These are phyloP conservation scores for Ceriagrion tenellum DNA, from an alignment of 2,888 invertebrate species.

Conservation along the genomic window DNA sequence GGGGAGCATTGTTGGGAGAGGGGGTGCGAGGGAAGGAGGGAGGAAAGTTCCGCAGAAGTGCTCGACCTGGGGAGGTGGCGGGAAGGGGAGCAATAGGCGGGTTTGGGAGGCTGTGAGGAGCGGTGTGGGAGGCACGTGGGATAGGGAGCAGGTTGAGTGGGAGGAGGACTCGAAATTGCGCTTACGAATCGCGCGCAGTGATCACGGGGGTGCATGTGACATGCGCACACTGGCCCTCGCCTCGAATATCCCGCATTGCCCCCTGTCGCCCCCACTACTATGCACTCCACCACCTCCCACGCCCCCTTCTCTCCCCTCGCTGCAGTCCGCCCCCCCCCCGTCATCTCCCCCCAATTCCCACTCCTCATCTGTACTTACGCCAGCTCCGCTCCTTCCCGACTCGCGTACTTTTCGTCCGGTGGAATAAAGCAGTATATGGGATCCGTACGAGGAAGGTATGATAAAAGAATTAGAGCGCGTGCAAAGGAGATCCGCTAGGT, in stretches of 20 bases:
- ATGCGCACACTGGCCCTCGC: constrained; percentile 15
- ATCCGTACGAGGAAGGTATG: no score
- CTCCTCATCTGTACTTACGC: neutral
- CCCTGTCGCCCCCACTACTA: neutral
- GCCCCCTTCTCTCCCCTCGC: neutral
- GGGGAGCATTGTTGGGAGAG: neutral
- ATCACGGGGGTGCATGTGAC: constrained; percentile 16
- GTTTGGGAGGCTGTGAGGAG: neutral
- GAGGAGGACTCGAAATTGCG: neutral
- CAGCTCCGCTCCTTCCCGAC: neutral
- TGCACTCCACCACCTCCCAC: neutral
- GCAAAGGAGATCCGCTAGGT: no score
- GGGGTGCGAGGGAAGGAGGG: neutral
- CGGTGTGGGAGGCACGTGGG: neutral
- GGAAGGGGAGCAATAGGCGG: neutral
- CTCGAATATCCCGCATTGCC: constrained; percentile 16
- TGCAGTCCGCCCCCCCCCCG: neutral
- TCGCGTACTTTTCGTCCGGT: no score
- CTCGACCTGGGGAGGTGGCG: neutral
- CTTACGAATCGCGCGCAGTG: constrained; percentile 14
- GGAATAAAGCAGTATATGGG: no score
- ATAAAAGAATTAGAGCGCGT: no score
- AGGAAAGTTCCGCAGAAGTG: neutral
- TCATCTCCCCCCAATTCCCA: no score
- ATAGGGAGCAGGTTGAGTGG: neutral